phyloP scores from a whole-genome alignment of 2,888 invertebrate species.

The Stenotaenia linearis region DNA sequence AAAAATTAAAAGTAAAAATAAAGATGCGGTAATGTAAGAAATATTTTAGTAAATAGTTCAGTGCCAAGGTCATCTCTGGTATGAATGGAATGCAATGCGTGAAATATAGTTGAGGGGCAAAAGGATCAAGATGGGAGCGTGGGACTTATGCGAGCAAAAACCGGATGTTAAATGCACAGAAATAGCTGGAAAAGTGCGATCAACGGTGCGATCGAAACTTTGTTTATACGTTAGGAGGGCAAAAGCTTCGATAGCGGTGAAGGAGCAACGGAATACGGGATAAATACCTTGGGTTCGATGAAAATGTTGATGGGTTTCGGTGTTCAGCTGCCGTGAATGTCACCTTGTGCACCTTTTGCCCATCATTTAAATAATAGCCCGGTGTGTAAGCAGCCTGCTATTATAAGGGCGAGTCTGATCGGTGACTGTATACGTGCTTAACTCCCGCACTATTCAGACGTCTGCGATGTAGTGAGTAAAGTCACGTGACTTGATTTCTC shows the following conservation, averaged over 20 bases:
- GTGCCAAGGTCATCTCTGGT: neutral
- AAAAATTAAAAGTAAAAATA: too few species aligned
- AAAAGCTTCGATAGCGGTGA: too few species aligned
- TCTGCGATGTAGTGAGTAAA: neutral
- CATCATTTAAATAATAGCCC: neutral
- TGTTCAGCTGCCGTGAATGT: neutral
- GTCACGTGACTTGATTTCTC: neutral
- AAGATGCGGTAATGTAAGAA: neutral
- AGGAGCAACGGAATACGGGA: too few species aligned
- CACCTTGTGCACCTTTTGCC: neutral
- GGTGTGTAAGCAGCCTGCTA: neutral
- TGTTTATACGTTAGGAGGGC: too few species aligned
- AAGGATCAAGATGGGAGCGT: neutral
- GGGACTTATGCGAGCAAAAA: neutral
- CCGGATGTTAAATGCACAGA: neutral
- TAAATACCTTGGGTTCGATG: too few species aligned
- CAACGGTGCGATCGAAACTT: too few species aligned
- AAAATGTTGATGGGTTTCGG: neutral
- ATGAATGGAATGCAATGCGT: slow-evolving; percentile 3
- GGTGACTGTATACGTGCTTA: neutral
- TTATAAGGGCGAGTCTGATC: neutral
- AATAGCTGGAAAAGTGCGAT: neutral
- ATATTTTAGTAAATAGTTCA: neutral
- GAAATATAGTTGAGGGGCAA: neutral
- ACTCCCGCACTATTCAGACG: neutral